A percentile compares a stretch with the other conserved stretches of the same genome.
phyloP scores from a whole-genome alignment of 2,888 invertebrate genomes.

The Dasysyrphus tricinctus region DNA sequence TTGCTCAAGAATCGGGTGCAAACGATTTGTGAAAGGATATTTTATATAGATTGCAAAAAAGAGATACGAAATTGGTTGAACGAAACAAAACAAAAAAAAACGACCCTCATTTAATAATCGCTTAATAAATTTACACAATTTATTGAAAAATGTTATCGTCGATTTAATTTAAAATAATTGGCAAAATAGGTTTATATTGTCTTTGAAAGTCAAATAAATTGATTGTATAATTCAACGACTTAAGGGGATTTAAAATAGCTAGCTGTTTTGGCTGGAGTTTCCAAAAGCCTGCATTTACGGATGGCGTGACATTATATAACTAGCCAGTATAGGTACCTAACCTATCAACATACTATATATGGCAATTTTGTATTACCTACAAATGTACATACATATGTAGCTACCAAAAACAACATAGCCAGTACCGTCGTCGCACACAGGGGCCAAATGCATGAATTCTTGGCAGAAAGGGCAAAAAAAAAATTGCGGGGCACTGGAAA shows the following conservation, averaged over 20 bases:
- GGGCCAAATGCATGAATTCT: too few relatives aligned
- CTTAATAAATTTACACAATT: constrained; percentile 38
- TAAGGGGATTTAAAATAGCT: background rate
- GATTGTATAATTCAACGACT: constrained; percentile 4
- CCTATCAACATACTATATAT: too few relatives aligned
- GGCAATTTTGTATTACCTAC: too few relatives aligned
- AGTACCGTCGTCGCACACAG: too few relatives aligned
- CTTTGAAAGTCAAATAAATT: constrained; percentile 18
- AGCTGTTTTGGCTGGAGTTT: background rate
- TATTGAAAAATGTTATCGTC: constrained; percentile 38
- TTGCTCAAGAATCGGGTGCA: constrained; percentile 26
- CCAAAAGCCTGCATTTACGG: background rate
- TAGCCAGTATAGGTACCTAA: too few relatives aligned
- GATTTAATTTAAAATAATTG: constrained; percentile 35
- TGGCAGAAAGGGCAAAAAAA: too few relatives aligned
- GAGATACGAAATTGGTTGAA: constrained; percentile 19
- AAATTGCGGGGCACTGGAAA: too few relatives aligned
- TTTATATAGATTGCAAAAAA: constrained; percentile 26
- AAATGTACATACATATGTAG: too few relatives aligned
- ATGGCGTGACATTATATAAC: background rate
- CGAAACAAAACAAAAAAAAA: background rate
- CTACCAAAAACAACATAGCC: too few relatives aligned
- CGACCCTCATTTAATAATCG: constrained; percentile 12
- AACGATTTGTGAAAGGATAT: constrained; percentile 26
- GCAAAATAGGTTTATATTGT: constrained; percentile 26